Evolutionary conservation across 2,113 vertebrate genomes (phyloP), one percentile per base, ranked within the genome.

Genomic region (Odocoileus hemionus): DNA sequence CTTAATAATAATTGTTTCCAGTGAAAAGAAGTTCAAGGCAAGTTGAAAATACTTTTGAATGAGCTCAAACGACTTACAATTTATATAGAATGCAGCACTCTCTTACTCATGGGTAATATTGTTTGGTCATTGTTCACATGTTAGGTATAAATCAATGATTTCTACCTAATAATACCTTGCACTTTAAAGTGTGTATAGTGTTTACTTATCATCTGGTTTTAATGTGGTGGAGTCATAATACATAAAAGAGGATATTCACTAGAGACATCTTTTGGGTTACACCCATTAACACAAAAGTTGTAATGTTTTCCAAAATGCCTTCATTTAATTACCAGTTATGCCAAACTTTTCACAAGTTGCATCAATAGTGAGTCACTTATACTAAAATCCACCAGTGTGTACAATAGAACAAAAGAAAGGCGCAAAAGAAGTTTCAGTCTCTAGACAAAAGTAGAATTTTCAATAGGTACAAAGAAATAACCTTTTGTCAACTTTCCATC

Each of bases 241-340:
- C 84, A 90, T 80, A 45, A 98, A 98, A 98, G 98, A 82, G 88
- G 84, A 89, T 93, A 96, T 95, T 97, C 97, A 43, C 10, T 0
- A 23, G 82, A 23, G 95, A 50, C 64, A 60, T 98, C 97, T 96
- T 86, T 13, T 4, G 83, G 92, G 98, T 95, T 94, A 97, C 98
- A 88, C 99, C 99, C 98, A 89, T 86, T 94, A 97, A 97, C 98
- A 98, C 98, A 98, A 97, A 98, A 98, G 98, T 97, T 97, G 92
- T 25, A 94, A 97, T 98, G 97, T 93, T 98, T 98, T 97, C 97
- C 84, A 96, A 97, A 97, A 80, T 88, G 91, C 95, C 98, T 98
- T 95, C 97, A 30, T 97, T 61, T 97, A 97, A 95, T 98, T 95
- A 25, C 95, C 54, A 88, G 95, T 91, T 96, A 33, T 25, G 84